A percentile compares a stretch with the other conserved stretches of the same genome.
phyloP scores from a whole-genome alignment of 2,797 vertebrate genomes.

The Choloepus didactylus region DNA sequence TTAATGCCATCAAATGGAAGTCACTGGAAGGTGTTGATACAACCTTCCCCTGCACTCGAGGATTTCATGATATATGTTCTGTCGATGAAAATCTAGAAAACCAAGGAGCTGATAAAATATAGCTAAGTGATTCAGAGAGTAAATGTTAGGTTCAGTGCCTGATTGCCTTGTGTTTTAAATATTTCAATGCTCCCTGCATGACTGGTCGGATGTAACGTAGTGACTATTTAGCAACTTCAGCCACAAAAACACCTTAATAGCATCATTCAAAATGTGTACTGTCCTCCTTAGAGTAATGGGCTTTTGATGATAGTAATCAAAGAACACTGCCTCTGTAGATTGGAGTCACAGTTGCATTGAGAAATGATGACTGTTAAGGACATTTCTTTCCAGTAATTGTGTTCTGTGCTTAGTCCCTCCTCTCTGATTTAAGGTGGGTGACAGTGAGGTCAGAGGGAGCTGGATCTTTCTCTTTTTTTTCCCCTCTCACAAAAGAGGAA shows the following conservation, averaged over 20 bases:
- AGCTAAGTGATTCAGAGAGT: constrained; percentile 78
- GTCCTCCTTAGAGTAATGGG: constrained; percentile 72
- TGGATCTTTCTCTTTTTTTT: not conserved
- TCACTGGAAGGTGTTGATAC: constrained; percentile 58
- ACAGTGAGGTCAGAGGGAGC: not conserved
- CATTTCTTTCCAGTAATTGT: constrained; percentile 71
- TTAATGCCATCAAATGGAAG: constrained; percentile 75
- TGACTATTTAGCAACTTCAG: constrained; percentile 76
- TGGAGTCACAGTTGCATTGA: constrained; percentile 28
- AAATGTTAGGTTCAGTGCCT: constrained; percentile 80
- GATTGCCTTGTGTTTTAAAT: constrained; percentile 81
- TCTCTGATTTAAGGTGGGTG: constrained; percentile 61
- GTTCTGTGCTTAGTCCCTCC: constrained; percentile 58
- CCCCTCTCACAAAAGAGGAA: not conserved
- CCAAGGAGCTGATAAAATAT: constrained; percentile 75
- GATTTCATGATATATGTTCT: constrained; percentile 73
- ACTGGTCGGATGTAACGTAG: constrained; percentile 39
- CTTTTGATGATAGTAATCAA: constrained; percentile 82
- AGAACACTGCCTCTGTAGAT: constrained; percentile 68
- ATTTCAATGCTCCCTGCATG: constrained; percentile 68
- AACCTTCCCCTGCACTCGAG: constrained; percentile 63
- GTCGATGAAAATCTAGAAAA: constrained; percentile 77
- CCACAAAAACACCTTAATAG: constrained; percentile 72
- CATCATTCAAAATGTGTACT: constrained; percentile 74
- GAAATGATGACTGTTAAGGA: constrained; percentile 68